Evolutionary conservation across 1,140 invertebrate species (phyloP).

Genomic region (Antheraea pernyi): DNA sequence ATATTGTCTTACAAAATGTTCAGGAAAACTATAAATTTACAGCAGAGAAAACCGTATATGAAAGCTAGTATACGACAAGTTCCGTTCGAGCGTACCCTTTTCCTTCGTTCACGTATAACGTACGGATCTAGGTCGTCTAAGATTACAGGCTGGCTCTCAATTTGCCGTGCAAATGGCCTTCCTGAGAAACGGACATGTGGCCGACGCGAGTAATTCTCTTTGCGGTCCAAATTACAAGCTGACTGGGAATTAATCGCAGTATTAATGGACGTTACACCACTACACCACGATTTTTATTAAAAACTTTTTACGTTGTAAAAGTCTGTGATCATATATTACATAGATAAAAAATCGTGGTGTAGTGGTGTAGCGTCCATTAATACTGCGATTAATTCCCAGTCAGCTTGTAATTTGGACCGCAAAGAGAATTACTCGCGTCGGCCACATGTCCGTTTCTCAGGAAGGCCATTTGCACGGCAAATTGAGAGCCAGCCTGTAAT

Average conservation of each 20-base stretch:
- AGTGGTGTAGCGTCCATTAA: too few species aligned
- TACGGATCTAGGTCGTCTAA: conserved; percentile 6
- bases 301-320: too few species aligned
- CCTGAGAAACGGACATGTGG: conserved; percentile 12
- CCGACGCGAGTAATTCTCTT: conserved; percentile 8
- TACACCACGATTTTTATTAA: too few species aligned
- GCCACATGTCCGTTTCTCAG: conserved; percentile 11
- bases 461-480: conserved; percentile 18
- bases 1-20: not conserved
- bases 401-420: not conserved
- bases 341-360: too few species aligned
- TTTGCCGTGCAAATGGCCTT: conserved; percentile 18
- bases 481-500: conserved; percentile 21
- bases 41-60: not conserved
- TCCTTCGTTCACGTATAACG: not conserved
- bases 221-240: not conserved
- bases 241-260: not conserved
- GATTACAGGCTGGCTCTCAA: conserved; percentile 21
- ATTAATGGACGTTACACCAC: too few species aligned
- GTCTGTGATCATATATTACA: too few species aligned
- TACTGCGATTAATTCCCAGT: not conserved
- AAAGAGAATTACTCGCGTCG: conserved; percentile 9
- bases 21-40: not conserved
- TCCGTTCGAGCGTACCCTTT: not conserved
- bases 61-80: not conserved